Evolutionary conservation across 37 sponge, comb jelly and placozoan genomes (phyloP).

Genomic region (Mnemiopsis leidyi): DNA sequence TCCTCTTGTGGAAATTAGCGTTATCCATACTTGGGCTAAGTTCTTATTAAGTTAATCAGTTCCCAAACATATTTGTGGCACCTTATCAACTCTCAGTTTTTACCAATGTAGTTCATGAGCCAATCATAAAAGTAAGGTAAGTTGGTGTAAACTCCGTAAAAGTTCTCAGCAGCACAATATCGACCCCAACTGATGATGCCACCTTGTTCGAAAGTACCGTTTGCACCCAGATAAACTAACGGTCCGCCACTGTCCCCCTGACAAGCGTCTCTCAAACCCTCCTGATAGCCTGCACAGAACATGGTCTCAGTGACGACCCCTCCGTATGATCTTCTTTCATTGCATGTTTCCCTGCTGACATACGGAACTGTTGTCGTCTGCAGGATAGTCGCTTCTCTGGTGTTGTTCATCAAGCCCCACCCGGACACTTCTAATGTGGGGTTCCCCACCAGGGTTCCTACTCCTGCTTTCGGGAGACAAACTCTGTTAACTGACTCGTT

Average conservation of each 20-base stretch:
- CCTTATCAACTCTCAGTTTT: too few species aligned
- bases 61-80: too few species aligned
- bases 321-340: not conserved
- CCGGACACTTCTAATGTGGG: not conserved
- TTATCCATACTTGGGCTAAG: too few species aligned
- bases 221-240: slow-evolving; percentile 8
- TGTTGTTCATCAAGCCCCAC: slow-evolving; percentile 5
- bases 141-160: slow-evolving; percentile 66
- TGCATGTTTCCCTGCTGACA: slow-evolving; percentile 53
- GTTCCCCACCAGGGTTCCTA: not conserved
- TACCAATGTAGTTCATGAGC: slow-evolving; percentile 8
- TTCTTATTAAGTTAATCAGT: too few species aligned
- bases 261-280: slow-evolving; percentile 30
- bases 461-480: slow-evolving; percentile 38
- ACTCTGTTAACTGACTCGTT: slow-evolving; percentile 34
- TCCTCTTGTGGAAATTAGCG: too few species aligned
- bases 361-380: slow-evolving; percentile 7
- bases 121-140: slow-evolving; percentile 29
- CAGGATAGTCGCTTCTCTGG: not conserved
- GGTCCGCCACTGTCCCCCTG: slow-evolving; percentile 67
- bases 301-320: slow-evolving; percentile 48
- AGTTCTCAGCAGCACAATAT: slow-evolving; percentile 2
- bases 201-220: slow-evolving; percentile 45
- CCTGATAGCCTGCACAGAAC: slow-evolving; percentile 65
- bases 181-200: slow-evolving; percentile 66